Conservation (phyloP, 1,140 invertebrate species). For the Dendrolimus punctatus region DNA sequence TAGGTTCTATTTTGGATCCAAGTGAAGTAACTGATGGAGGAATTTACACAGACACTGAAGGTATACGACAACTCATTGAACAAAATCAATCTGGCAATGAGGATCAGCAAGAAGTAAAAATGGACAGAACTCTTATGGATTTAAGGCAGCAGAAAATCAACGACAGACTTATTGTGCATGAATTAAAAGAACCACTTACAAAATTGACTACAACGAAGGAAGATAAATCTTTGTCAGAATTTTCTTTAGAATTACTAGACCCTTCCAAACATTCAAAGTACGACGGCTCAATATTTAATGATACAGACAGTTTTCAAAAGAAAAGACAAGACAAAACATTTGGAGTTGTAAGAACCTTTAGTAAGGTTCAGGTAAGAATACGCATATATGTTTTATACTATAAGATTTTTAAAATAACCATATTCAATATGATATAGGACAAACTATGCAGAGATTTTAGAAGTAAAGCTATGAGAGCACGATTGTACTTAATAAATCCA, state of each 20-base stretch:
- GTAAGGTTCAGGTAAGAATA: slow-evolving; percentile 10
- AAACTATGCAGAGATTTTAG: neutral
- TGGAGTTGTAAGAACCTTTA: slow-evolving; percentile 1
- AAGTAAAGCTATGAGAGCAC: neutral
- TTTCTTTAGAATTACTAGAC: slow-evolving; percentile 32
- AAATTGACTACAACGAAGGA: slow-evolving; percentile 8
- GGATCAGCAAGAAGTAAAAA: no score
- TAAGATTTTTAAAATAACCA: neutral
- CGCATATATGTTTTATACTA: no score
- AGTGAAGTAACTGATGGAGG: slow-evolving; percentile 1
- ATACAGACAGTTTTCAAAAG: slow-evolving; percentile 6
- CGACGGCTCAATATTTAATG: neutral
- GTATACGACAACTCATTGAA: neutral
- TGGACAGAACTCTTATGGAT: neutral
- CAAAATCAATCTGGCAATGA: neutral
- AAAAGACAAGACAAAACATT: slow-evolving; percentile 16
- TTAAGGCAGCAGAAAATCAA: neutral
- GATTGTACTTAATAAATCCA: neutral
- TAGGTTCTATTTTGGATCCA: slow-evolving; percentile 3
- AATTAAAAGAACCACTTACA: neutral
- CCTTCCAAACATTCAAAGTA: slow-evolving; percentile 3
- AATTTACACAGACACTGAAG: slow-evolving; percentile 2
- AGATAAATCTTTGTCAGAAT: slow-evolving; percentile 39
- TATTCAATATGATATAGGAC: slow-evolving; percentile 1
- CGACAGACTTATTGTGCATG: neutral